phyloP scores from a whole-genome alignment of 2,113 vertebrate genomes.

The Myotis brandtii region DNA sequence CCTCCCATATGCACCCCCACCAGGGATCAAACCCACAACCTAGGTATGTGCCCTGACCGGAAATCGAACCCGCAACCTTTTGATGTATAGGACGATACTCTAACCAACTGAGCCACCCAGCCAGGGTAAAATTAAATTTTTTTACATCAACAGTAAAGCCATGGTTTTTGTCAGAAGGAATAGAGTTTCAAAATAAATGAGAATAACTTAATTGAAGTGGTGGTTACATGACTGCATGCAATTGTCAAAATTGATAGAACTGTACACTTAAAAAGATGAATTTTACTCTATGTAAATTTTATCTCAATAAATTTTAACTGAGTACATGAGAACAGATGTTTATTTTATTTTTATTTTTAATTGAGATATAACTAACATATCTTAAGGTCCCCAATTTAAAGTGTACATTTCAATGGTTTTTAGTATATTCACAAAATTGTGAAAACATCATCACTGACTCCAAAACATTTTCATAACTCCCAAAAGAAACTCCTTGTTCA shows the following conservation, averaged over 20 bases:
- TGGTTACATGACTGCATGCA: background rate
- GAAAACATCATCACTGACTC: background rate
- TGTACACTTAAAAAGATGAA: background rate
- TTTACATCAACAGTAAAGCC: background rate
- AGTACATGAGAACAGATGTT: background rate
- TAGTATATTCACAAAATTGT: background rate
- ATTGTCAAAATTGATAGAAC: background rate
- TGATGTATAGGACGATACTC: background rate
- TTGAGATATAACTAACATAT: background rate
- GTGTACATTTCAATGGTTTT: background rate
- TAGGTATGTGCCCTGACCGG: no score
- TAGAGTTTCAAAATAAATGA: background rate
- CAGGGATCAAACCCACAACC: no score
- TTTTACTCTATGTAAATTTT: background rate
- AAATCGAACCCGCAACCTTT: no score
- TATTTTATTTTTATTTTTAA: slow-evolving; percentile 32
- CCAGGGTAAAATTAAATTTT: background rate
- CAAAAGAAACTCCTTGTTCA: background rate
- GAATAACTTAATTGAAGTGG: background rate
- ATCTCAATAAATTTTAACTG: background rate
- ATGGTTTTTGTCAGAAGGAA: slow-evolving; percentile 38
- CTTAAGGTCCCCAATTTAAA: background rate
- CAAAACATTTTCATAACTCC: background rate
- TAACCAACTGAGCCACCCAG: no score
- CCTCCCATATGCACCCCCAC: no score